Evolutionary conservation across 2,797 vertebrate species (phyloP), one percentile per base, ranked within the genome.

Genomic region (Poecilia velifera): DNA sequence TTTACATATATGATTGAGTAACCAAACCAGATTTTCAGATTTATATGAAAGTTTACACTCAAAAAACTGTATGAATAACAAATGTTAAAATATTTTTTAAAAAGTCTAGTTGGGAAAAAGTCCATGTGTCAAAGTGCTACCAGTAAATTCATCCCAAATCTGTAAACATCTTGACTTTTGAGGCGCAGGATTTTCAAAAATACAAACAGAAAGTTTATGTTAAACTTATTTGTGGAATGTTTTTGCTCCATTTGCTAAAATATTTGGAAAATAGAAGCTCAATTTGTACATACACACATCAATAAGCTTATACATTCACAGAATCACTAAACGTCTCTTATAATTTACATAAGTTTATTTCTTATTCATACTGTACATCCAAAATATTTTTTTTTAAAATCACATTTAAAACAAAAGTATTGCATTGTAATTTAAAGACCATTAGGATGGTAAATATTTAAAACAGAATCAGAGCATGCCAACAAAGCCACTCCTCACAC

Each of bases 361-460:
- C 36, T 87, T 91, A 84, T 89, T 94, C 84, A 92, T 93, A 93
- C 85, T 93, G 91, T 94, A 94, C 92, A 94, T 85, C 87, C 83
- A 91, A 92, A 91, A 89, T 86, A 92, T 93, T 82, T 89, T 86
- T 86, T 88, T 86, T 88, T 86, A 51, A 84, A 81, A 85, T 93
- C 85, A 91, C 87, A 89, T 72, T 87, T 85, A 90, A 93, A 83
- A 91, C 53, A 85, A 91, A 90, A 89, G 86, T 87, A 90, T 89
- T 45, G 85, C 78, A 93, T 90, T 86, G 84, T 89, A 92, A 89
- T 90, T 93, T 81, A 86, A 92, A 90, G 87, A 90, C 88, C 79
- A 88, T 88, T 80, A 72, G 81, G 85, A 75, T 90, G 88, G 84
- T 90, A 86, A 31, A 89, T 91, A 85, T 79, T 90, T 78, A 84